Percentiles rank a stretch among this genome's conserved stretches.
Conservation (phyloP, 2,797 vertebrate species). For the Danionella dracula region DNA sequence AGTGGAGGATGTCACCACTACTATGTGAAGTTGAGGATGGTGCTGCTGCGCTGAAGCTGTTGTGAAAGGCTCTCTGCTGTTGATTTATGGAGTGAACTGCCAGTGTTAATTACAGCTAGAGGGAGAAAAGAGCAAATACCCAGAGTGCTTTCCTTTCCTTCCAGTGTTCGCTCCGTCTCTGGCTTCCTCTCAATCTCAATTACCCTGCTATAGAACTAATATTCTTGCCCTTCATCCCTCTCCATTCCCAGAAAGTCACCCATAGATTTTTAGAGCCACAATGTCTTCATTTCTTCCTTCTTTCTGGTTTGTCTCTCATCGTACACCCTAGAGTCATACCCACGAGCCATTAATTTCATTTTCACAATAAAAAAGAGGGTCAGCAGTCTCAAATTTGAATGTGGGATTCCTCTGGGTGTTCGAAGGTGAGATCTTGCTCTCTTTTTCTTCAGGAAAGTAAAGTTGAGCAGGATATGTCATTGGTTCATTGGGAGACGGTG, state of each 20-base stretch:
- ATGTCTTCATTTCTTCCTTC: background rate
- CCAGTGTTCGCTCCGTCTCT: background rate
- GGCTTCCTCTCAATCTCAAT: conserved; percentile 1
- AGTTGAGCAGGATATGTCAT: conserved; percentile 12
- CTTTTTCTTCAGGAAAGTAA: conserved; percentile 14
- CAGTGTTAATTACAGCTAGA: conserved; percentile 42
- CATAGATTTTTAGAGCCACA: background rate
- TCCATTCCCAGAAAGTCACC: background rate
- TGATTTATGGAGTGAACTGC: conserved; percentile 38
- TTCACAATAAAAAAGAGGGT: conserved; percentile 26
- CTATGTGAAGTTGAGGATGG: background rate
- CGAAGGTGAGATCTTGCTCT: conserved; percentile 34
- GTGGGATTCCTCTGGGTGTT: conserved; percentile 37
- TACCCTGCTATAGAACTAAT: background rate
- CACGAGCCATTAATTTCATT: conserved; percentile 40
- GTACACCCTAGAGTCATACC: conserved; percentile 16
- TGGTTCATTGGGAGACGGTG: background rate
- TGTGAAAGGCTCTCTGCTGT: conserved; percentile 24
- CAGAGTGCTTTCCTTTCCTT: conserved; percentile 8
- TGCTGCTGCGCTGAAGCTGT: background rate
- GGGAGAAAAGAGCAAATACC: conserved; percentile 24
- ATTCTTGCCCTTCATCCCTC: background rate
- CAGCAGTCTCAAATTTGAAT: conserved; percentile 45
- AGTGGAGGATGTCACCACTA: no score
- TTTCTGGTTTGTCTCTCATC: background rate